Evolutionary conservation across 2,888 invertebrate species (phyloP), one percentile per base, ranked within the genome.

Genomic region (Cephus sareptanus): DNA sequence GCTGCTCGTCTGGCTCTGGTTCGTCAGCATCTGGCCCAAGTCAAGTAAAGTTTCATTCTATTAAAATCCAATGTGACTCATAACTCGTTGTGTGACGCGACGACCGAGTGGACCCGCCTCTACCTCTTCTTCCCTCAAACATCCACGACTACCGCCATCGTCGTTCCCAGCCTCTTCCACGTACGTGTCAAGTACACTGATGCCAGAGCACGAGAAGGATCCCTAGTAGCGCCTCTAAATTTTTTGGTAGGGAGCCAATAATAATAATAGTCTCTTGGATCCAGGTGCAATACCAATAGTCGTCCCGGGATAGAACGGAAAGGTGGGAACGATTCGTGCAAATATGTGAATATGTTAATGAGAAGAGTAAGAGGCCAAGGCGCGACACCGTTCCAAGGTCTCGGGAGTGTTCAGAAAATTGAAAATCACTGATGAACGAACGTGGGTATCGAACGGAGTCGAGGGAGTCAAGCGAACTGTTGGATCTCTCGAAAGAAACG

Each of bases 1-100:
- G 86, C 93, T 94, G 89, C 94, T 95, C 85, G 94, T 90, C 83
- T 90, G 90, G 83, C 90, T 90, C 89, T 90, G 90, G 84, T 90
- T 90, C 85, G 90, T 90, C 83, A 90, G 89, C 88, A 90, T 90
- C 90, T 90, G 89, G 81, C 79, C 85, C 85, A 84, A 85, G 82
- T 85, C 88, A 85, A 83, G 81, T 81, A 83, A 81, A 81, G 74
- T 85, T 87, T 84, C 84, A 83, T 87, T 89, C 88, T 88, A 89
- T 88, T 88, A 88, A 87, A 85, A 88, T 86, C 81, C 86, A 79
- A 81, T 78, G 76, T 85, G 85, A 85, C 79, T 86, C 86, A 86
- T 71, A 71, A 71, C 71, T 71, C 71, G 71, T 23, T 1, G 31
- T 34, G 71, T 33, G 71, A 71, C 71, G 71, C 23, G 33, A 23